A percentile compares a stretch with the other conserved stretches of the same genome.
Evolutionary conservation across 2,888 invertebrate species (phyloP).

Genomic region (Lumbricus terrestris): DNA sequence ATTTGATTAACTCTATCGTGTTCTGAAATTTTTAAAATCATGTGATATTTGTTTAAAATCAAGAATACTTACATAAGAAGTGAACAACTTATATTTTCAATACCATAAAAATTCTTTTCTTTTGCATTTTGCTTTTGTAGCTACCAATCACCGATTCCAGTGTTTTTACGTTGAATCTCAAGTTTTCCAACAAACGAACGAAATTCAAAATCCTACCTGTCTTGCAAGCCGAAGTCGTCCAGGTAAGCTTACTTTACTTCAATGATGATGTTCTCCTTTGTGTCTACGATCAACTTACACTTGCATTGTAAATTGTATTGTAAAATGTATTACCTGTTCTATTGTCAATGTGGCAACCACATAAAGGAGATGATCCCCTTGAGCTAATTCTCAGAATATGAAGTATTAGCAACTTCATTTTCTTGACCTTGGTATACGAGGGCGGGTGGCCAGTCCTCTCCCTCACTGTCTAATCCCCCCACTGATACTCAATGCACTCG

Average conservation of each 20-base stretch:
- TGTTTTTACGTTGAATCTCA: slow-evolving; percentile 36
- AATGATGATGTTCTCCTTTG: neutral
- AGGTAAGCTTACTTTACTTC: neutral
- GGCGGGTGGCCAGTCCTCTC: no score
- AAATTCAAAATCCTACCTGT: slow-evolving; percentile 66
- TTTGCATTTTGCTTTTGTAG: neutral
- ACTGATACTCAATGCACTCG: no score
- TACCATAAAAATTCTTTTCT: neutral
- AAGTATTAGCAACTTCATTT: no score
- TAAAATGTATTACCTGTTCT: neutral
- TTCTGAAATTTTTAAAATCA: no score
- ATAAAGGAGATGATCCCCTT: neutral
- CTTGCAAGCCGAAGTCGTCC: neutral
- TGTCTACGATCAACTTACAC: no score
- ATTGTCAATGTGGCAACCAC: neutral
- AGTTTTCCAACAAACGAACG: slow-evolving; percentile 19
- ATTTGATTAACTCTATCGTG: no score
- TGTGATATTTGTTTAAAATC: no score
- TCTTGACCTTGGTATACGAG: no score
- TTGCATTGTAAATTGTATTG: no score
- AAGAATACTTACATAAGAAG: neutral
- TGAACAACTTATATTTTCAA: neutral
- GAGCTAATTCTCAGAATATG: no score
- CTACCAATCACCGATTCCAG: neutral
- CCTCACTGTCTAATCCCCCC: no score